Base-by-base conservation (phyloP, 2,888 invertebrate species). In the Epiblema foenella region DNA sequence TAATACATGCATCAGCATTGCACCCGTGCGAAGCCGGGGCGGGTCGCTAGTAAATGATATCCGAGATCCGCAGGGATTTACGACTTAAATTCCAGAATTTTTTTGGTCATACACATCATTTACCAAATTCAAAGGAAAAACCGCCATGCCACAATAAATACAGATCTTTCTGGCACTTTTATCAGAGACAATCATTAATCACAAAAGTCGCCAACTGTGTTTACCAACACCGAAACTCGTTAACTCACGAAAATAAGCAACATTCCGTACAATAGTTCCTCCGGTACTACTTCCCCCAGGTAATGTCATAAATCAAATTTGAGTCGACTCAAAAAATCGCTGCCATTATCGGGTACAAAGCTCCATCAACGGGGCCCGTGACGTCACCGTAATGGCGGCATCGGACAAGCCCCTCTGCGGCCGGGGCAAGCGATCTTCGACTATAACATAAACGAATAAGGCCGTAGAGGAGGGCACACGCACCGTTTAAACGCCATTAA, bases 331-430 rank as follows among this genome's bases (percentile, higher is more conserved):
- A 54, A 59, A 69, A 69, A 69, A 69, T 65, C 69, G 37, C 51
- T 20, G 58, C 69, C 58, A 69, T 69, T 69, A 69, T 65, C 52
- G 62, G 64, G 58, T 69, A 69, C 65, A 69, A 69, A 69, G 69
- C 69, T 37, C 67, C 67, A 59, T 68, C 67, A 66, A 59, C 67
- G 67, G 51, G 52, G 66, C 52, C 62, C 62, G 68, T 72, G 71
- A 72, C 71, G 70, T 67, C 70, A 71, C 56, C 29, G 20, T 51
- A 71, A 67, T 71, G 60, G 67, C 60, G 66, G 59, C 51, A 18
- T 68, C 51, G 64, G 58, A 65, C 64, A 57, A 64, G 3, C 42
- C 2, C 2, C 15, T 2, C 58, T n/a, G 9, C 58, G 15, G 18
- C 20, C 18, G 24, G 42, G 4, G 15, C 57, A 17, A 42, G 20